These are phyloP conservation scores for Cinara cedri DNA, from an alignment of 2,888 invertebrate genomes.

Conservation along the genomic window DNA sequence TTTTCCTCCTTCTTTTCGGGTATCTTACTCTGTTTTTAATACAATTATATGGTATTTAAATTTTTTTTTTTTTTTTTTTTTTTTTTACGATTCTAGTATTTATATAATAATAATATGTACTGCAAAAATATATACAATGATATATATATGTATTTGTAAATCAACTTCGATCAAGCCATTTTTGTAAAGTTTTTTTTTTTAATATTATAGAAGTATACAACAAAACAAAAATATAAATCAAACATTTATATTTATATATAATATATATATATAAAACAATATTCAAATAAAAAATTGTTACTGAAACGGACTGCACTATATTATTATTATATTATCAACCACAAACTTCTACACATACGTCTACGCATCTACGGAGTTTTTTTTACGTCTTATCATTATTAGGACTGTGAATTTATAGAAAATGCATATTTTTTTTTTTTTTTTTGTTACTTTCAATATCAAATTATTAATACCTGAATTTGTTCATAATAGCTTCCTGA, in stretches of 20 bases:
- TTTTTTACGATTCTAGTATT: conserved; percentile 26
- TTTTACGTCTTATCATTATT: conserved; percentile 3
- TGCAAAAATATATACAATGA: conserved; percentile 25
- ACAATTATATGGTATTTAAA: no score
- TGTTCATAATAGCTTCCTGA: no score
- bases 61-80: not conserved
- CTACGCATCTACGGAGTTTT: conserved; percentile 46
- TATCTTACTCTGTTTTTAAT: no score
- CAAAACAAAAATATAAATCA: conserved; percentile 37
- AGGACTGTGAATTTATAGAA: not conserved
- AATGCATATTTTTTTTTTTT: no score
- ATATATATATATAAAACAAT: not conserved
- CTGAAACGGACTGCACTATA: conserved; percentile 18
- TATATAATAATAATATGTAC: conserved; percentile 16
- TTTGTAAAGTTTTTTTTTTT: conserved; percentile 15
- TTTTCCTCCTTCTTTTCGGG: no score
- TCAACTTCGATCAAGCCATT: conserved; percentile 37
- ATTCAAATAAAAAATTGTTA: conserved; percentile 8
- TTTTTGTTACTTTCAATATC: no score
- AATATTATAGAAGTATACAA: conserved; percentile 23
- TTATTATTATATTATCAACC: conserved; percentile 20
- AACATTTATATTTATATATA: no score
- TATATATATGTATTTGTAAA: conserved; percentile 13
- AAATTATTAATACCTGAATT: no score
- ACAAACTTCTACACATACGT: conserved; percentile 50